phyloP scores from a whole-genome alignment of 2,797 vertebrate genomes.

The Pantherophis vulpinus region DNA sequence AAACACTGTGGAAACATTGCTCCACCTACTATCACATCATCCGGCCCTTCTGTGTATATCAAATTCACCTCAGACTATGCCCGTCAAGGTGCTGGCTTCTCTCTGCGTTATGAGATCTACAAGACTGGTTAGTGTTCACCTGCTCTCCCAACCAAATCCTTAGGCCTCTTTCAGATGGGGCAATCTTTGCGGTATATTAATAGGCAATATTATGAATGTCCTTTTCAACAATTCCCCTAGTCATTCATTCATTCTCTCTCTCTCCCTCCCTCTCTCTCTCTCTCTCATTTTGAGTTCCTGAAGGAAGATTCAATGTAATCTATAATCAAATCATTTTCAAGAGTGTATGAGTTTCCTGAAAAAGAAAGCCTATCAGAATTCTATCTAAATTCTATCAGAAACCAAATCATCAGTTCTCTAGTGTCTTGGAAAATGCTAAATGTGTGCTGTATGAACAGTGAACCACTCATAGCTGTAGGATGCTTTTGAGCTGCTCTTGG shows the following conservation, averaged over 20 bases:
- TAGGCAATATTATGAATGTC: not conserved
- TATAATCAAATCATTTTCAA: not conserved
- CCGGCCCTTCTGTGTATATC: constrained; percentile 88
- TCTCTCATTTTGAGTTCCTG: not conserved
- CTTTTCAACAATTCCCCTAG: not conserved
- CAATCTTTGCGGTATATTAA: not conserved
- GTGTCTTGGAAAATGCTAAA: not conserved
- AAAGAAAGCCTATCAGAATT: not conserved
- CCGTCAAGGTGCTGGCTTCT: constrained; percentile 96
- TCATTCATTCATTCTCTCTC: not conserved
- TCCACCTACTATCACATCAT: constrained; percentile 92
- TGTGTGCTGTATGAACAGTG: not conserved
- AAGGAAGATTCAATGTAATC: not conserved
- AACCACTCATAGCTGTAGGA: not conserved
- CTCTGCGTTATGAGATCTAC: constrained; percentile 97
- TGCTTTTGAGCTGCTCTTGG: not conserved
- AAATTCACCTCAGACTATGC: constrained; percentile 95
- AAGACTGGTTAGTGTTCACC: constrained; percentile 85
- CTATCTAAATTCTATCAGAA: not conserved
- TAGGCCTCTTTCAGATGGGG: not conserved
- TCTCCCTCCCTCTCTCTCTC: not conserved
- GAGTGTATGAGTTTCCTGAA: not conserved
- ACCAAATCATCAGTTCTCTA: not conserved
- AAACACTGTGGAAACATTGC: constrained; percentile 99
- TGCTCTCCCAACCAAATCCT: not conserved